Conservation (phyloP, 2,113 vertebrate genomes). For the Laticauda colubrina region DNA sequence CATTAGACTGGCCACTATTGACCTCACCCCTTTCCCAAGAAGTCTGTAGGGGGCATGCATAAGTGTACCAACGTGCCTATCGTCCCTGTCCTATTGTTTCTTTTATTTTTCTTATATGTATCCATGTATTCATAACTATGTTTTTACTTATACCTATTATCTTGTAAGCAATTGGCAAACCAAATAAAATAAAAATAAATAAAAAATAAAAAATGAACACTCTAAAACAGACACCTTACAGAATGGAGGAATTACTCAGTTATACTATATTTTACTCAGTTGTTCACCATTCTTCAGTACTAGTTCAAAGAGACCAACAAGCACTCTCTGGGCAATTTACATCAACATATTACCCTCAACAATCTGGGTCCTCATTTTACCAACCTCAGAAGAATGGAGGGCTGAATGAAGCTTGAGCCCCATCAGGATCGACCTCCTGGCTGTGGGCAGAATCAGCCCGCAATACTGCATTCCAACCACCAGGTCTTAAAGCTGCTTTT, state of each 20-base stretch:
- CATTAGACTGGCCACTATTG: no score
- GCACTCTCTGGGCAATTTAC: background rate
- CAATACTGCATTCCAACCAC: background rate
- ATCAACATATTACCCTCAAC: background rate
- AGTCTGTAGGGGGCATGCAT: no score
- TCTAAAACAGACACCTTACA: background rate
- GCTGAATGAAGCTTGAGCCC: background rate
- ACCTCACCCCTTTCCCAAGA: no score
- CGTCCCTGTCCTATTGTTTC: no score
- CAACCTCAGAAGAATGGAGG: background rate
- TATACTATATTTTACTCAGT: background rate
- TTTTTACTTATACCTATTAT: no score
- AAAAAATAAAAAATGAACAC: background rate
- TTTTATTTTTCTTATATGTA: no score
- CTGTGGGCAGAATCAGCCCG: background rate
- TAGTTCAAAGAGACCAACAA: background rate
- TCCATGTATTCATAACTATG: no score
- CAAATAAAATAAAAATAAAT: no score
- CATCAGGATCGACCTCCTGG: background rate
- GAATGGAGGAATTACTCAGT: background rate
- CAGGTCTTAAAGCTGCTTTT: background rate
- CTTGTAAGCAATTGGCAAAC: no score
- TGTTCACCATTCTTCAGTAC: background rate
- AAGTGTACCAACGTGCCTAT: no score
- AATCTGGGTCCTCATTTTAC: background rate